phyloP scores from a whole-genome alignment of 1,140 invertebrate species.

The Trichonephila clavipes region DNA sequence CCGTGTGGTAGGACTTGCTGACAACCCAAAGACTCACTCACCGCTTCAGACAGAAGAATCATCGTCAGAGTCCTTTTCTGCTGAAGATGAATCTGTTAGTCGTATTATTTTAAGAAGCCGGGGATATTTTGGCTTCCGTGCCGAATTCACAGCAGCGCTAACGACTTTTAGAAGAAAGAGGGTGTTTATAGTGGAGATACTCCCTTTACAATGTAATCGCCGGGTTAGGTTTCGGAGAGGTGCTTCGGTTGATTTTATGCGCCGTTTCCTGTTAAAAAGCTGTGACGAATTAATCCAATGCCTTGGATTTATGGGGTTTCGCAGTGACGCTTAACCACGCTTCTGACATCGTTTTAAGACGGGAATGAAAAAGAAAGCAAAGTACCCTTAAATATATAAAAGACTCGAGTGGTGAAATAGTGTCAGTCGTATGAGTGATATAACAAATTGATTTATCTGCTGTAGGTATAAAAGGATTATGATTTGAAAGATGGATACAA shows the following conservation, averaged over 20 bases:
- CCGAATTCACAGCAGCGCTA: conserved; percentile 18
- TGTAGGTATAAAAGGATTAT: background rate
- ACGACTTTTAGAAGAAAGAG: conserved; percentile 23
- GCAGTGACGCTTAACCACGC: background rate
- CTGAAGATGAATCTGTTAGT: conserved; percentile 24
- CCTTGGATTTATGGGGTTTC: background rate
- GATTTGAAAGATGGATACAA: background rate
- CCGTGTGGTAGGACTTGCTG: background rate
- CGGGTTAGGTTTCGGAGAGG: conserved; percentile 4
- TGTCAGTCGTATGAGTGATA: background rate
- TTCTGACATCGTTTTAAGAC: conserved; percentile 3
- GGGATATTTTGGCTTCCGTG: conserved; percentile 11
- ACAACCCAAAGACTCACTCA: background rate
- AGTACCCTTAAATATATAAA: background rate
- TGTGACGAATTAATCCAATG: conserved; percentile 21
- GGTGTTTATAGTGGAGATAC: conserved; percentile 7
- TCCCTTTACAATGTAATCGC: background rate
- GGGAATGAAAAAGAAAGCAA: background rate
- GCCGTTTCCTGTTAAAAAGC: conserved; percentile 33
- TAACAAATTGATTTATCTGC: background rate
- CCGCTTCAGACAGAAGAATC: background rate
- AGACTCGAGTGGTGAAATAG: background rate
- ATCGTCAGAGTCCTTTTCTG: background rate
- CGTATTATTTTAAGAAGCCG: conserved; percentile 14
- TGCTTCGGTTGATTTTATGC: conserved; percentile 37